Evolutionary conservation across 2,888 invertebrate genomes (phyloP).

Genomic region (Altica lythri): DNA sequence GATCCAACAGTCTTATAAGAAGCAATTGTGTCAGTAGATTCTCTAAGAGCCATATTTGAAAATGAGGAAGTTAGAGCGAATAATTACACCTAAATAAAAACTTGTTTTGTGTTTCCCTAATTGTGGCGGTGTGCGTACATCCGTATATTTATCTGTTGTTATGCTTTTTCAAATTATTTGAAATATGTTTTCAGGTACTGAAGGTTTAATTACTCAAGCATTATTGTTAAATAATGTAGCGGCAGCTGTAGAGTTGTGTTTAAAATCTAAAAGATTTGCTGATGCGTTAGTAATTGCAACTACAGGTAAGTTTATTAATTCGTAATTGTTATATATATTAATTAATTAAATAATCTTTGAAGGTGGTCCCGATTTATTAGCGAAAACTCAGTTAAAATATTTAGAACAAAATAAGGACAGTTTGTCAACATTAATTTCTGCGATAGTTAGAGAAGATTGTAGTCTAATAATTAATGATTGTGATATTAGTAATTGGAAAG

Average conservation of each 20-base stretch:
- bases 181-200: no score
- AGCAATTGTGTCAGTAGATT: no score
- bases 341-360: conserved; percentile 32
- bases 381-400: conserved; percentile 71
- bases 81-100: no score
- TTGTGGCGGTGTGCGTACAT: no score
- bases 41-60: no score
- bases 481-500: conserved; percentile 82
- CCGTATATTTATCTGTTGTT: no score
- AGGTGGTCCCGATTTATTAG: conserved; percentile 72
- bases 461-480: conserved; percentile 70
- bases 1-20: no score
- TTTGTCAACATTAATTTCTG: conserved; percentile 70
- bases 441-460: conserved; percentile 83
- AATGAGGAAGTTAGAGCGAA: no score
- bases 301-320: conserved; percentile 60
- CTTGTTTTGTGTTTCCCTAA: no score
- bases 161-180: no score
- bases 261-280: conserved; percentile 76
- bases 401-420: conserved; percentile 65
- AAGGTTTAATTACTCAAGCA: conserved; percentile 83
- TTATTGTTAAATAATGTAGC: conserved; percentile 84
- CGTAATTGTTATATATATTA: conserved; percentile 5
- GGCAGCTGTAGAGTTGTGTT: conserved; percentile 85
- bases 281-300: conserved; percentile 90